These are phyloP conservation scores for Holacanthella duospinosa DNA, from an alignment of 2,888 invertebrate genomes.

Conservation along the genomic window DNA sequence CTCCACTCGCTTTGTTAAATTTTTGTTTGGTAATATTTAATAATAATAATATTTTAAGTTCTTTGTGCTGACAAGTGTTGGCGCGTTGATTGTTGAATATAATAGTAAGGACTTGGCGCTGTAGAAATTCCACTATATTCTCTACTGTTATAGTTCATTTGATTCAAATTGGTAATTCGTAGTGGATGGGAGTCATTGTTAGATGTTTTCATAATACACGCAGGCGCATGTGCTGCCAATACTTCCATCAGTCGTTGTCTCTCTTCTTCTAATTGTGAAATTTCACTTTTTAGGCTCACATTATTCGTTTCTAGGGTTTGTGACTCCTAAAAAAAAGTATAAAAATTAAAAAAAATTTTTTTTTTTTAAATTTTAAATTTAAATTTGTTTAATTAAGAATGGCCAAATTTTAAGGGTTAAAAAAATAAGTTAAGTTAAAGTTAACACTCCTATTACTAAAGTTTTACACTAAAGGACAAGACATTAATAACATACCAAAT, in stretches of 20 bases:
- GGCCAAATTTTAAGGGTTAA: too few species aligned
- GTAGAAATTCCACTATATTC: background rate
- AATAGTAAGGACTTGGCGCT: background rate
- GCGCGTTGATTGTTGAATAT: background rate
- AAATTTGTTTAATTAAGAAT: background rate
- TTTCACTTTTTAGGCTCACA: slow-evolving; percentile 68
- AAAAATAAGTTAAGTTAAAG: too few species aligned
- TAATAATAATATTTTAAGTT: background rate
- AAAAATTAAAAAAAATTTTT: background rate
- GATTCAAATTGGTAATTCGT: background rate
- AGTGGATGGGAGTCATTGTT: background rate
- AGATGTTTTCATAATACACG: slow-evolving; percentile 46
- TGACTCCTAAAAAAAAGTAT: slow-evolving; percentile 51
- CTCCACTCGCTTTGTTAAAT: background rate
- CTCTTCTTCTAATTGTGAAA: slow-evolving; percentile 69
- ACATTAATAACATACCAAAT: too few species aligned
- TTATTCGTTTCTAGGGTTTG: slow-evolving; percentile 76
- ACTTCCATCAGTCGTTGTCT: slow-evolving; percentile 66
- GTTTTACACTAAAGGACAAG: too few species aligned
- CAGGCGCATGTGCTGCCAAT: slow-evolving; percentile 61
- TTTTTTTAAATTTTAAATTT: background rate
- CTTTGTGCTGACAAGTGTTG: background rate
- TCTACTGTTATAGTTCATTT: background rate
- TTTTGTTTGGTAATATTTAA: background rate
- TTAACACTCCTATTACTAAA: too few species aligned